Conservation (phyloP, 2,888 invertebrate genomes). For the Torymus auratus region DNA sequence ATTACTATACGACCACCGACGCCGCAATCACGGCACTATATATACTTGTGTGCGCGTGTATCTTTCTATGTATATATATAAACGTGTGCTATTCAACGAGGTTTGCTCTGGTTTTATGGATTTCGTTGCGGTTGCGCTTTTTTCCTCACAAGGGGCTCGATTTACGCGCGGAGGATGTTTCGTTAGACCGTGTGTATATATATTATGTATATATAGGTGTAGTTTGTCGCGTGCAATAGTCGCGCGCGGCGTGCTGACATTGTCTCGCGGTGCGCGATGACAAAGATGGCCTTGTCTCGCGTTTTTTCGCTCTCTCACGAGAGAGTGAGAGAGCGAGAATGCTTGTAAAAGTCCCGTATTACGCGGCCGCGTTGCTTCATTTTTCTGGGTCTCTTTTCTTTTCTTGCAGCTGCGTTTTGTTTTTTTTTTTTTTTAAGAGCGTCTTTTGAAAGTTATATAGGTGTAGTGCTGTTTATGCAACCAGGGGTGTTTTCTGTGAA, state of each 20-base stretch:
- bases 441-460: conserved; percentile 34
- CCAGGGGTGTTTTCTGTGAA: too few species aligned
- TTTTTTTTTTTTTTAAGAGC: too few species aligned
- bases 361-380: conserved; percentile 25
- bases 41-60: too few species aligned
- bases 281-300: conserved; percentile 53
- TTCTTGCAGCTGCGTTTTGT: neutral
- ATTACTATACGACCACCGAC: conserved; percentile 9
- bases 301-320: conserved; percentile 17
- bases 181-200: neutral
- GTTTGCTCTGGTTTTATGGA: neutral
- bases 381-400: conserved; percentile 28
- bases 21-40: too few species aligned
- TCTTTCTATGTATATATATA: too few species aligned
- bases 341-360: conserved; percentile 48
- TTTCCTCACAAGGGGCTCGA: neutral
- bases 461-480: conserved; percentile 31
- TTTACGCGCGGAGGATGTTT: neutral
- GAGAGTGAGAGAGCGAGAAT: too few species aligned
- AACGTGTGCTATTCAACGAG: too few species aligned
- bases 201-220: too few species aligned
- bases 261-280: conserved; percentile 36
- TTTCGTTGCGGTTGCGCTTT: neutral
- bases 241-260: conserved; percentile 19
- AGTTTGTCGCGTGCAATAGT: too few species aligned